These are phyloP conservation scores for Ramphastos sulfuratus DNA, from an alignment of 2,113 vertebrate genomes.

Conservation along the genomic window DNA sequence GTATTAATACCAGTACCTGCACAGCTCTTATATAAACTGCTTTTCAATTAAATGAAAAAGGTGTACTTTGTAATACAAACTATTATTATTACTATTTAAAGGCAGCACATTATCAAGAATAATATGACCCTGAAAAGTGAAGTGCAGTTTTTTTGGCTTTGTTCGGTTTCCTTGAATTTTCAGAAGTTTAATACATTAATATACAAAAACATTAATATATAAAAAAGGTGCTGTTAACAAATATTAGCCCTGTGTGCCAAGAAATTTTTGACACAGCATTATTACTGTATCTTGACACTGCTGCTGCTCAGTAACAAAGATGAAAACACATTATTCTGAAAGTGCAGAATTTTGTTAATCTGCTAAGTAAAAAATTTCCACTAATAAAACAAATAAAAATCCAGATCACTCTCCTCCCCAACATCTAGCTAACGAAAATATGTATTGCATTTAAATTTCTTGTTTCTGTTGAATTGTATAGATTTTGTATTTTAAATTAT, in stretches of 20 bases:
- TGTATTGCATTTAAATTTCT: not conserved
- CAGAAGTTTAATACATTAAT: not conserved
- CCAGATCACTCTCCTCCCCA: not conserved
- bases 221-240: not conserved
- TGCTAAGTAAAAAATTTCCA: not conserved
- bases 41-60: not conserved
- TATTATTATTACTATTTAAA: not conserved
- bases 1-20: not conserved
- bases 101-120: not conserved
- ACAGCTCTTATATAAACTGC: not conserved
- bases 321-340: not conserved
- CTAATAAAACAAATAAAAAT: not conserved
- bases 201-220: not conserved
- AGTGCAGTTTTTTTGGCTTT: not conserved
- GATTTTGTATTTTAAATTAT: not conserved
- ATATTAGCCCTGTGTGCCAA: not conserved
- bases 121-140: not conserved
- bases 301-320: not conserved
- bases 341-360: not conserved
- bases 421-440: not conserved
- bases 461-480: not conserved
- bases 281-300: not conserved
- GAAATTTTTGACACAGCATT: not conserved
- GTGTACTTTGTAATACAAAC: not conserved
- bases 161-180: not conserved